A percentile compares a stretch with the other conserved stretches of the same genome.
Evolutionary conservation across 2,797 vertebrate species (phyloP).

Genomic region (Cossypha caffra): DNA sequence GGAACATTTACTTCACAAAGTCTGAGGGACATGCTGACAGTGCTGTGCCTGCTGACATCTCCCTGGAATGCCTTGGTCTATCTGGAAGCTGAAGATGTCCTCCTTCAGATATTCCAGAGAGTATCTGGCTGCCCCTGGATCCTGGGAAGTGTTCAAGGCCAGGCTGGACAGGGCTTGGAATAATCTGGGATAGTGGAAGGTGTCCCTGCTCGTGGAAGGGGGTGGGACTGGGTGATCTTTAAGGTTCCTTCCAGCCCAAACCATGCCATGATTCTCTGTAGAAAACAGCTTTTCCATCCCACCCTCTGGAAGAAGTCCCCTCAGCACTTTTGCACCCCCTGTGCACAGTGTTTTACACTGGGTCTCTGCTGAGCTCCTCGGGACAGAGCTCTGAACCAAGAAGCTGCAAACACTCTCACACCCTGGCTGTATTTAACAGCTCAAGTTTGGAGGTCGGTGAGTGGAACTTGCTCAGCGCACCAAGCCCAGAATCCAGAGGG

Average conservation of each 20-base stretch:
- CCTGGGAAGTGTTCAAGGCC: not conserved
- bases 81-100: not conserved
- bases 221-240: accelerated
- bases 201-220: not conserved
- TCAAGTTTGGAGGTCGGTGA: not conserved
- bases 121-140: not conserved
- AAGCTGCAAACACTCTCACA: not conserved
- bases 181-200: accelerated
- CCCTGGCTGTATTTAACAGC: accelerated
- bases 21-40: accelerated
- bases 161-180: not conserved
- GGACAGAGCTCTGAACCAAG: not conserved
- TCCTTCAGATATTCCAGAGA: not conserved
- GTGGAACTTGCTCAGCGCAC: not conserved
- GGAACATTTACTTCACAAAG: not conserved
- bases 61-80: not conserved
- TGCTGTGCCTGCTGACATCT: not conserved
- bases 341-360: accelerated
- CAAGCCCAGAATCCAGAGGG: not conserved
- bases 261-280: accelerated
- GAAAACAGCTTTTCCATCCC: not conserved
- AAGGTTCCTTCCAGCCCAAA: not conserved
- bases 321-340: not conserved
- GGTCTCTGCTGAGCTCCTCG: accelerated
- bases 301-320: not conserved